phyloP scores from a whole-genome alignment of 2,888 invertebrate genomes.

The Stictocephala bisonia region DNA sequence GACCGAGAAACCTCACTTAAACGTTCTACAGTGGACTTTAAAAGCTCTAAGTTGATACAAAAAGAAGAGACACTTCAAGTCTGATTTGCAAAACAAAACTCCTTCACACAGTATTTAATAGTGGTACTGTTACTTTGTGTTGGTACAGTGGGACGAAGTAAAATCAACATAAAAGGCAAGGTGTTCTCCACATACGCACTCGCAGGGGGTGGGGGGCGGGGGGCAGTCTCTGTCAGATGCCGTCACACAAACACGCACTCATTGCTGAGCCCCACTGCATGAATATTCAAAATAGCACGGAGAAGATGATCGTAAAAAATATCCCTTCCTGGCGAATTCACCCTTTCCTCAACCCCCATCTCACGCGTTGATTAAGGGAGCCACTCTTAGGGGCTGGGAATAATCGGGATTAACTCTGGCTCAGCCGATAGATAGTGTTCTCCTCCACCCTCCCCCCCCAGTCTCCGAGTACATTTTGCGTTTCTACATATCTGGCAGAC shows the following conservation, averaged over 20 bases:
- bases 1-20: slow-evolving; percentile 1
- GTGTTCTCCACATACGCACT: too few relatives aligned
- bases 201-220: too few relatives aligned
- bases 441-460: not conserved
- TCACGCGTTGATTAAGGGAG: slow-evolving; percentile 46
- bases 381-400: slow-evolving; percentile 42
- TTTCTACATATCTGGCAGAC: slow-evolving; percentile 1
- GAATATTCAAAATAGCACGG: slow-evolving; percentile 48
- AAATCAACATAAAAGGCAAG: too few relatives aligned
- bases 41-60: slow-evolving; percentile 4
- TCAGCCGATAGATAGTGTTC: slow-evolving; percentile 43
- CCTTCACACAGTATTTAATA: not conserved
- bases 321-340: slow-evolving; percentile 38
- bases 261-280: slow-evolving; percentile 18
- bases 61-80: slow-evolving; percentile 6
- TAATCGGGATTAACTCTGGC: slow-evolving; percentile 48
- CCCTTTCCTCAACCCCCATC: slow-evolving; percentile 28
- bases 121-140: too few relatives aligned
- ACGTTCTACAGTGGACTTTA: slow-evolving; percentile 15
- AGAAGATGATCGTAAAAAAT: slow-evolving; percentile 50
- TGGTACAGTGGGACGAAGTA: too few relatives aligned
- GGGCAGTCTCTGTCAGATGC: too few relatives aligned
- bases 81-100: slow-evolving; percentile 32
- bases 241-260: not conserved
- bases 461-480: not conserved